A percentile compares a stretch with the other conserved stretches of the same genome.
phyloP scores from a whole-genome alignment of 2,797 vertebrate species.

The Petrocephalus schoutedeni region DNA sequence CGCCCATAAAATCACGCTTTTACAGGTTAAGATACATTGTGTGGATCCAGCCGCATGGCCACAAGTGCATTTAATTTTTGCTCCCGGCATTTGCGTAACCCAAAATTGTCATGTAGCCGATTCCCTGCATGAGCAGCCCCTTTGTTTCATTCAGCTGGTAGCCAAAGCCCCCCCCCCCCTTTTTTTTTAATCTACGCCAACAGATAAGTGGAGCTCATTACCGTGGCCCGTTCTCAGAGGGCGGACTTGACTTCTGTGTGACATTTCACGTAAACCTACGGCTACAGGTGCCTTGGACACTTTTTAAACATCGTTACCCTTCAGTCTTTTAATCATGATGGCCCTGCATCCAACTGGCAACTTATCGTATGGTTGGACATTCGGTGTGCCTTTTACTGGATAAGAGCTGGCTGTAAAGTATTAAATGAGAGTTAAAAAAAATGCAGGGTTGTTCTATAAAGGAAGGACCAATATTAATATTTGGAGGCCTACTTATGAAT shows the following conservation, averaged over 20 bases:
- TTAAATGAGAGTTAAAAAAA: not conserved
- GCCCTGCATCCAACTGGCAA: not conserved
- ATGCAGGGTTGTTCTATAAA: not conserved
- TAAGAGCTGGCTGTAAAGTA: not conserved
- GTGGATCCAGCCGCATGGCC: not conserved
- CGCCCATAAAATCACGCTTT: not conserved
- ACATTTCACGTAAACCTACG: not conserved
- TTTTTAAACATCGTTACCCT: not conserved
- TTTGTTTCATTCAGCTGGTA: conserved; percentile 11
- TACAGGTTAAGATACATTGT: not conserved
- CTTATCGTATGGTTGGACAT: not conserved
- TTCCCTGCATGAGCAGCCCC: not conserved
- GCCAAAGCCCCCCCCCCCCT: conserved; percentile 11
- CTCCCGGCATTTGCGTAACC: not conserved
- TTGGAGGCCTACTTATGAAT: conserved; percentile 16
- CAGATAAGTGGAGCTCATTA: not conserved
- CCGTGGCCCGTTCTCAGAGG: not conserved
- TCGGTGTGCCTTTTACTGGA: conserved; percentile 1
- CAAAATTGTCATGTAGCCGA: not conserved
- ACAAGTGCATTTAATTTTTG: not conserved
- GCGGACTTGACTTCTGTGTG: conserved; percentile 13
- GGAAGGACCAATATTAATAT: conserved; percentile 21
- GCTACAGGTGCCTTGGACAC: conserved; percentile 24
- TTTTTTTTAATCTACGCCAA: not conserved
- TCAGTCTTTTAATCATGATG: not conserved